Conservation (phyloP, 2,113 vertebrate species). For the Nibea albiflora region DNA sequence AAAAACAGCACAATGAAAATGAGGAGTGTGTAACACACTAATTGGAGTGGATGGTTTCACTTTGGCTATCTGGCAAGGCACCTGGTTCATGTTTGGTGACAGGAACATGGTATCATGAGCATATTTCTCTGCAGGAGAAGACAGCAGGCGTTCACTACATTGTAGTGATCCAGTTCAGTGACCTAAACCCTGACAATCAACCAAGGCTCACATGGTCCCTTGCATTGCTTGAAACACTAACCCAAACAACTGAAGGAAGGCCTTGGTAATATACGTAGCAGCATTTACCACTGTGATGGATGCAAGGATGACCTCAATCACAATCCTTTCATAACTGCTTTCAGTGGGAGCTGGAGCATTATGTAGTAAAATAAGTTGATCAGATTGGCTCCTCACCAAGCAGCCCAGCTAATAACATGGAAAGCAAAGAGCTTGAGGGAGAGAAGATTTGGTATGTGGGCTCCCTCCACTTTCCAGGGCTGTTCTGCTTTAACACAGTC, state of each 20-base stretch:
- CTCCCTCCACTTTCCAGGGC: conserved; percentile 59
- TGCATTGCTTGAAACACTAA: conserved; percentile 75
- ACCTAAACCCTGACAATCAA: conserved; percentile 31
- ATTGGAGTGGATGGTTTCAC: neutral
- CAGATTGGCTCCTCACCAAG: conserved; percentile 85
- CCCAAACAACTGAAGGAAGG: conserved; percentile 79
- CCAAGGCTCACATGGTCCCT: neutral
- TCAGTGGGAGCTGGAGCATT: conserved; percentile 77
- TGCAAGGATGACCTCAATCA: conserved; percentile 92
- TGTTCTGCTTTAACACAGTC: conserved; percentile 80
- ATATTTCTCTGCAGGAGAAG: conserved; percentile 18
- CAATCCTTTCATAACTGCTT: conserved; percentile 85
- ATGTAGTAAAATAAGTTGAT: conserved; percentile 86
- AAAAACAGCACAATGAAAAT: conserved; percentile 23
- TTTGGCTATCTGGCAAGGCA: neutral
- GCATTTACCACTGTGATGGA: conserved; percentile 88
- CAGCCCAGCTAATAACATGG: conserved; percentile 87
- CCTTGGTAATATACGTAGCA: conserved; percentile 84
- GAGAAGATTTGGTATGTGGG: conserved; percentile 81
- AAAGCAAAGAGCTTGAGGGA: conserved; percentile 85
- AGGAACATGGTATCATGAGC: neutral
- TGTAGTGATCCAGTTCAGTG: conserved; percentile 25
- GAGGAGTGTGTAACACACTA: neutral
- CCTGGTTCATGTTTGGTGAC: neutral
- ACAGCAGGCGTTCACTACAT: neutral